Conservation (phyloP, 1,140 invertebrate species). For the Polypedilum vanderplanki region DNA sequence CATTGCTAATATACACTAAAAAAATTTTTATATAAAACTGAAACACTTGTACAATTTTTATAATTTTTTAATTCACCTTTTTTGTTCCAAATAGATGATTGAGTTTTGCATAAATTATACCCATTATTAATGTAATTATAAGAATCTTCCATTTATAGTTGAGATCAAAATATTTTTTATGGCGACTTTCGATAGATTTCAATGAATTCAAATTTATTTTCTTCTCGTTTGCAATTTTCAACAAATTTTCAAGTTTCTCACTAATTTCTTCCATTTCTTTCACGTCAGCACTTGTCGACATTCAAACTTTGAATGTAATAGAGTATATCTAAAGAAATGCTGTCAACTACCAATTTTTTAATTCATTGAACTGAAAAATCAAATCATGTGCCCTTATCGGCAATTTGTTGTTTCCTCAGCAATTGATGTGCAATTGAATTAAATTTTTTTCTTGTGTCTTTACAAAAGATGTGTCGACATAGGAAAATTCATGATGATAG, state of each 20-base stretch:
- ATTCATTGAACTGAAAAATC: not conserved
- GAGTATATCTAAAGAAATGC: not conserved
- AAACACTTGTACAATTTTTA: constrained; percentile 25
- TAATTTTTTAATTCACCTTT: not conserved
- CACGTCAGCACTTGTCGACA: not conserved
- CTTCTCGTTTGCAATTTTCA: not conserved
- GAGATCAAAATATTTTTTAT: not conserved
- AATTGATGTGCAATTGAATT: constrained; percentile 28
- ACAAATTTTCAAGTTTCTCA: not conserved
- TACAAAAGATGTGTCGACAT: constrained; percentile 66
- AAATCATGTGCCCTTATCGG: not conserved
- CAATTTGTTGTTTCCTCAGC: not conserved
- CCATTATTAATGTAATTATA: not conserved
- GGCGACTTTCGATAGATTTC: not conserved
- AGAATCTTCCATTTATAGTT: not conserved
- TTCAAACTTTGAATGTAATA: not conserved
- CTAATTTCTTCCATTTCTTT: not conserved
- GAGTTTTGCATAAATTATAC: not conserved
- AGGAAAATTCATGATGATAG: constrained; percentile 60
- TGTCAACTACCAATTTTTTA: not conserved
- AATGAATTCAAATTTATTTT: not conserved
- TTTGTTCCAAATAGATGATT: not conserved
- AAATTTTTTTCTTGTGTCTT: constrained; percentile 33
- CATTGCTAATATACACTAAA: constrained; percentile 54
- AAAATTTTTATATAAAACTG: constrained; percentile 31